Base-by-base conservation (phyloP, 2,888 invertebrate species). In the Seladonia tumulorum region DNA sequence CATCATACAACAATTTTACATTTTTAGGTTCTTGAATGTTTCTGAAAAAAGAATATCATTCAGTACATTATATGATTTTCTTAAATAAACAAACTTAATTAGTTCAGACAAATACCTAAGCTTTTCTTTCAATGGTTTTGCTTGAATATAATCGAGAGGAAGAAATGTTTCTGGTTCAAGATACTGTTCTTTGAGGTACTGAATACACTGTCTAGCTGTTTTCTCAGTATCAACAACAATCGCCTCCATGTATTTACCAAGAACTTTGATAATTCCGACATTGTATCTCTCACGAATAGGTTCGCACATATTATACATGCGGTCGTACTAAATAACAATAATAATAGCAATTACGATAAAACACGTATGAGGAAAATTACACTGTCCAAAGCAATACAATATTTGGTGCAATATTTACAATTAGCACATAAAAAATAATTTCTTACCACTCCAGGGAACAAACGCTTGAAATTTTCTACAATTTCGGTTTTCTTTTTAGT, bases 211-310 rank as follows among this genome's bases (percentile, higher is more conserved):
- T 29, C 99, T 96, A 7, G 99, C 99, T 0, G 99, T 99, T 95
- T 98, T 98, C 95, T 99, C 99, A 0, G 98, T 98, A 95, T 99
- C 99, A 53, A 99, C 99, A 25, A 99, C 99, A 93, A 99, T 99
- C 80, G 99, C 99, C 95, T 99, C 99, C 99, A 99, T 99, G 95
- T 99, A 99, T 96, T 99, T 99, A 83, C 99, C 99, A 90, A 99
- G 96, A 77, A 99, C 98, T 96, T 99, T 99, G 0, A 99, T 99
- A 93, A 99, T 98, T 68, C 99, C 99, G 82, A 99, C 98, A 95
- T 99, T 99, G 96, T 99, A 99, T 45, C 99, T 97, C 95, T 99
- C 99, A 96, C 99, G 99, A 73, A 99, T 99, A 1, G 99, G 99
- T 95, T 99, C 99, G 95, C 99, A 99, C 97, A 99, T 98, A 95